These are phyloP conservation scores for Chloroceryle aenea DNA, from an alignment of 2,113 vertebrate genomes.

Conservation along the genomic window DNA sequence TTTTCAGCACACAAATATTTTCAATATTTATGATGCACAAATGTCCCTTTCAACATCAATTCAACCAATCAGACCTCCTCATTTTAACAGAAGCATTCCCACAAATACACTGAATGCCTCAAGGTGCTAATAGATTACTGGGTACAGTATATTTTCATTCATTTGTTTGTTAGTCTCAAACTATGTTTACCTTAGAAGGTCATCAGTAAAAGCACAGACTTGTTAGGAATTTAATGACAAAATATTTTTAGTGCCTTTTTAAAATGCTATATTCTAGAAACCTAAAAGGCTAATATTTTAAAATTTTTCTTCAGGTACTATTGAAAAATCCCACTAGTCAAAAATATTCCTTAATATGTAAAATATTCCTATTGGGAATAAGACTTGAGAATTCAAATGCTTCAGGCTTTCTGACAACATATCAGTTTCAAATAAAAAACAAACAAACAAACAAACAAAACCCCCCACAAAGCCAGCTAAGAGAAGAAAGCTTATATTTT, in stretches of 20 bases:
- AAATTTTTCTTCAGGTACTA: neutral
- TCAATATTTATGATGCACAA: neutral
- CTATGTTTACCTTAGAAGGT: neutral
- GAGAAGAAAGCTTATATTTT: neutral
- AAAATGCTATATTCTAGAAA: neutral
- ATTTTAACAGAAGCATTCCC: neutral
- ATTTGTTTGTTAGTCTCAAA: neutral
- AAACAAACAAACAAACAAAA: neutral
- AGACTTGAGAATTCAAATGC: neutral
- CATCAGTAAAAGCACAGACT: neutral
- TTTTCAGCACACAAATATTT: neutral
- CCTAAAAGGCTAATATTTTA: neutral
- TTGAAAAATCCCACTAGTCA: neutral
- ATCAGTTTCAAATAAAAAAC: neutral
- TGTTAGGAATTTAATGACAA: neutral
- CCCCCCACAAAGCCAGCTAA: neutral
- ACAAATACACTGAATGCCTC: neutral
- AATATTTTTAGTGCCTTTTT: neutral
- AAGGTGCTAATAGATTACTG: neutral
- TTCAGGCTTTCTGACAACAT: slow-evolving; percentile 7
- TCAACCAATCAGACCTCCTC: neutral
- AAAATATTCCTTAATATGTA: neutral
- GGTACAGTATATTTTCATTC: neutral
- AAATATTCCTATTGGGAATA: neutral
- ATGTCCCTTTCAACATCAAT: neutral